A percentile compares a stretch with the other conserved stretches of the same genome.
Conservation (phyloP, 2,888 invertebrate genomes). For the Phengaris arion region DNA sequence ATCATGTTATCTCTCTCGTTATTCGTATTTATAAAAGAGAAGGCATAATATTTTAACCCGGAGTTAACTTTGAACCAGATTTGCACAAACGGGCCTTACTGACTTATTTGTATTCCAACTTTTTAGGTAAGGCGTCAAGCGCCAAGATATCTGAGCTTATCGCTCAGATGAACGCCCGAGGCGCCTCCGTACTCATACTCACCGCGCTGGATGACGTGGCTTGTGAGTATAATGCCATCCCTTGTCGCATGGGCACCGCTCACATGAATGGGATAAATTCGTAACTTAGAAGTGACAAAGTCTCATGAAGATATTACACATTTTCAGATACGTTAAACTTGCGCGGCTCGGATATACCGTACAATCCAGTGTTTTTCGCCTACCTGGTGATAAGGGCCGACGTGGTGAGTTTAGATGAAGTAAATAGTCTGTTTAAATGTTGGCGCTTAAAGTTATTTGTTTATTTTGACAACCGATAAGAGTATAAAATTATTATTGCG, state of each 20-base stretch:
- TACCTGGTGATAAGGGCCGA: slow-evolving; percentile 83
- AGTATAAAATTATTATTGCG: no score
- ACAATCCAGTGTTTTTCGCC: slow-evolving; percentile 93
- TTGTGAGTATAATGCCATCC: slow-evolving; percentile 74
- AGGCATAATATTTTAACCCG: no score
- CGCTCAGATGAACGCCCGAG: slow-evolving; percentile 81
- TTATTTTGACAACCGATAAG: no score
- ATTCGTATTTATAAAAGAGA: no score
- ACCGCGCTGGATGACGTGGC: slow-evolving; percentile 94
- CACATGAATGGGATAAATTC: no score
- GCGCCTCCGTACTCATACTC: slow-evolving; percentile 83
- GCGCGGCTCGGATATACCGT: slow-evolving; percentile 94
- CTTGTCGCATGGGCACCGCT: no score
- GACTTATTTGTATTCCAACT: neutral
- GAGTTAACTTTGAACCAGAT: no score
- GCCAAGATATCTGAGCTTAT: slow-evolving; percentile 84
- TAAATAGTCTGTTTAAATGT: no score
- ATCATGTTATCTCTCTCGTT: no score
- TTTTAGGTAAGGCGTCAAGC: slow-evolving; percentile 78
- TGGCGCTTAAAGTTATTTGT: no score
- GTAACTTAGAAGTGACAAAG: no score
- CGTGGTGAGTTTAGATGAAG: slow-evolving; percentile 59
- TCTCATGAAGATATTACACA: neutral
- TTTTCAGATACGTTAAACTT: slow-evolving; percentile 89
- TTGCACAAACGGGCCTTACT: neutral